Evolutionary conservation across 53 echinoderm and acorn worm genomes (phyloP), one percentile per base, ranked within the genome.

Genomic region (Pentamera pediparva): DNA sequence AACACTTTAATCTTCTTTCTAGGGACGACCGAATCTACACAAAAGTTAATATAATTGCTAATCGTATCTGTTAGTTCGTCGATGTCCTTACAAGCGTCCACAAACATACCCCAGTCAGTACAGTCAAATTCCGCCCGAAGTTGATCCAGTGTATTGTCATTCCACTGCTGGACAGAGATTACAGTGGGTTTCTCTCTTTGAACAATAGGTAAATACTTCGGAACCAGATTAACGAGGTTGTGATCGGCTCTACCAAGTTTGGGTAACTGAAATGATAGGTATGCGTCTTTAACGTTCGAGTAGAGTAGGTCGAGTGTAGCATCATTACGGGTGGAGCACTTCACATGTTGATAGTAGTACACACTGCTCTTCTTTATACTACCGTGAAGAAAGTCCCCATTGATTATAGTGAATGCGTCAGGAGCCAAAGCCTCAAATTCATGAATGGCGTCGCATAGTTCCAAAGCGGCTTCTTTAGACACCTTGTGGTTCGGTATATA

Each of bases 1-100:
- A 41, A 80, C 0, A 58, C 1, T 55, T 80, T 71, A 0, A 80
- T 11, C 22, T 3, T 30, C 27, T 59, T 69, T 12, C 30, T 3
- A 20, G 80, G 80, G 33, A 79, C 27, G 12, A 5, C 2, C 27
- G 20, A 33, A 11, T 70, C 70, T 20, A 39, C 59, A 43, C 59
- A 70, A 21, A 79, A 79, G 1, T 28, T 5, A 6, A 79, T 54
- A n/a, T 79, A 70, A 24, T 0, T 6, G 32, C 20, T 32, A 8
- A 79, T 12, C 2, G 56, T 56, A 2, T 27, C 0, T 10, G 31
- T 39, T 11, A 40, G 3, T 6, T 79, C 80, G 17, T 70, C 59
- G 0, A 57, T 21, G 12, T 41, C 55, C 2, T 40, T 39, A 0
- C 37, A n/a, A 6, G 70, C 29, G 6, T 79, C 59, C 3, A 79